A percentile compares a stretch with the other conserved stretches of the same genome.
These are phyloP conservation scores for Agrotis ipsilon DNA, from an alignment of 2,888 invertebrate genomes.

Conservation along the genomic window DNA sequence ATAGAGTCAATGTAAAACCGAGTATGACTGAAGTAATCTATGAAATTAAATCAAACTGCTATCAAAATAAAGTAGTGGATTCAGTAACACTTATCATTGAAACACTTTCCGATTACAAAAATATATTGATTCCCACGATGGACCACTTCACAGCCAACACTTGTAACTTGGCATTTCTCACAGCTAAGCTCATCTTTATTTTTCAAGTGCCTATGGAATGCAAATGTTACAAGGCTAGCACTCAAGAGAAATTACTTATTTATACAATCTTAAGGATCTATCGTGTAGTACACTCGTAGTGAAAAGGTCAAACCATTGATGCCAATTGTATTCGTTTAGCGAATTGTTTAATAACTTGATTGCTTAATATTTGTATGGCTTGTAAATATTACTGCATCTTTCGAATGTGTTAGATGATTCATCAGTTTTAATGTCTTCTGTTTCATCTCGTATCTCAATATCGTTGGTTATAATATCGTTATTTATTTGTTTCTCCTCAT, in stretches of 20 bases:
- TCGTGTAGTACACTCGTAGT: conserved; percentile 32
- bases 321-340: conserved; percentile 29
- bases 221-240: conserved; percentile 44
- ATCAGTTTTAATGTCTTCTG: conserved; percentile 22
- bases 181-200: conserved; percentile 17
- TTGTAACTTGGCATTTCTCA: not conserved
- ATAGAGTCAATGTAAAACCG: not conserved
- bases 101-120: not conserved
- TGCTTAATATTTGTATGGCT: conserved; percentile 32
- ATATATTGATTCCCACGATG: conserved; percentile 17
- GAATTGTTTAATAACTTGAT: conserved; percentile 42
- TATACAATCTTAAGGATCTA: conserved; percentile 41
- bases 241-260: conserved; percentile 43
- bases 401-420: conserved; percentile 31
- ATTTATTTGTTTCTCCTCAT: not conserved
- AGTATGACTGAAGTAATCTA: not conserved
- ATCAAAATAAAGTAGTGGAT: not conserved
- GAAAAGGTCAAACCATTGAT: conserved; percentile 50
- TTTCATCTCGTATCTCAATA: conserved; percentile 1
- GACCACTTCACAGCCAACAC: conserved; percentile 13
- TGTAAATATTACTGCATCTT: conserved; percentile 24
- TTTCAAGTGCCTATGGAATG: conserved; percentile 30
- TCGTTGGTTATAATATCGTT: not conserved
- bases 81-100: not conserved
- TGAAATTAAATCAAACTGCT: no score